Evolutionary conservation across 2,888 invertebrate species (phyloP).

Genomic region (Sminthurinus aureus): DNA sequence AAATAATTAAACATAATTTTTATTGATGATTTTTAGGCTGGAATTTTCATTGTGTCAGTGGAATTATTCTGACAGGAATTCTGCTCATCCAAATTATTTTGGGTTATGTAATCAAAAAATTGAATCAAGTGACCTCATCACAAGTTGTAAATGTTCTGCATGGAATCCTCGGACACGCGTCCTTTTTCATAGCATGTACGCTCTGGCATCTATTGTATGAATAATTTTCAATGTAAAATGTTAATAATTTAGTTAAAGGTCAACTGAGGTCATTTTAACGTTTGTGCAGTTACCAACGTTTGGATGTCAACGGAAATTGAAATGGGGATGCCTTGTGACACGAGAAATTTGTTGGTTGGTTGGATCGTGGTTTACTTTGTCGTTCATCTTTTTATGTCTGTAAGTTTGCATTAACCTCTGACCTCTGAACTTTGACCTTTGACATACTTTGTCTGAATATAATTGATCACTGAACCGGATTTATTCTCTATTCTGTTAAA

Average conservation of each 20-base stretch:
- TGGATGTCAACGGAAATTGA: neutral
- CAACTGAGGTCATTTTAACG: neutral
- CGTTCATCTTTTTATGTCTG: constrained; percentile 47
- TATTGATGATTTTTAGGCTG: neutral
- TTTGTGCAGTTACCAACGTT: neutral
- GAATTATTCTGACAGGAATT: neutral
- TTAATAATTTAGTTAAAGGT: neutral
- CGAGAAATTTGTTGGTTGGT: neutral
- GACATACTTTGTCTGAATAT: constrained; percentile 12
- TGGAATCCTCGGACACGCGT: neutral
- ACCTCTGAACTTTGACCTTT: neutral
- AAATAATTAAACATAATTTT: neutral
- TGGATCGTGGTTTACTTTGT: constrained; percentile 34
- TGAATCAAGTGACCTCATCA: neutral
- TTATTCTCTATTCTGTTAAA: neutral
- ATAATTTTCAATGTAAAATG: neutral
- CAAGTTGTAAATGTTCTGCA: neutral
- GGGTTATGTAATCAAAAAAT: neutral
- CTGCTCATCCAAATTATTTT: neutral
- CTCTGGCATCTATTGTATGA: too few relatives aligned
- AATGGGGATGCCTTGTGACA: constrained; percentile 29
- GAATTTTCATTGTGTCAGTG: constrained; percentile 10
- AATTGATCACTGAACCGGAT: too few relatives aligned
- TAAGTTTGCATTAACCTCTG: constrained; percentile 28
- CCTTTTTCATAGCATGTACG: constrained; percentile 1